phyloP scores from a whole-genome alignment of 2,888 invertebrate species.

The Lasioglossum oenotherae region DNA sequence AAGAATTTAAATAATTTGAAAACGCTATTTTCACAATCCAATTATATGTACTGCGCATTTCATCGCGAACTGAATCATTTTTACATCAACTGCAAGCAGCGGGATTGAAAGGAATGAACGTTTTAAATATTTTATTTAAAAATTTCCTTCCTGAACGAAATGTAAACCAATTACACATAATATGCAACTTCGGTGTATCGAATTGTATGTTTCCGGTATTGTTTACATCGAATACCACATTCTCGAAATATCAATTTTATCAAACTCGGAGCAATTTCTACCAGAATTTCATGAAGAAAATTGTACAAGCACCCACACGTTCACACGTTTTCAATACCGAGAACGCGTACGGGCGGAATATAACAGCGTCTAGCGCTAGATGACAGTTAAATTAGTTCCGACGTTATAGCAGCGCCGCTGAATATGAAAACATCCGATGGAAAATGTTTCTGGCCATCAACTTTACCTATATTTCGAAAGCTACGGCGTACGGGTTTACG shows the following conservation, averaged over 20 bases:
- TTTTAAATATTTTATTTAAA: background rate
- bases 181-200: background rate
- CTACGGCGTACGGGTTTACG: background rate
- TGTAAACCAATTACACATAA: background rate
- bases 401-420: background rate
- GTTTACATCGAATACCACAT: background rate
- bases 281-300: background rate
- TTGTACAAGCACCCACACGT: background rate
- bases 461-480: background rate
- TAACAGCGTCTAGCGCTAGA: background rate
- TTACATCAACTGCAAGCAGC: too few relatives aligned
- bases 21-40: too few relatives aligned
- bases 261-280: background rate
- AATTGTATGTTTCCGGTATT: background rate
- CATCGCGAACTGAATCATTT: too few relatives aligned
- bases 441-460: background rate
- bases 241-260: background rate
- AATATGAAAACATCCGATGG: background rate
- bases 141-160: background rate
- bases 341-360: background rate
- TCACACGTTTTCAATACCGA: background rate
- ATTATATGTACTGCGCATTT: too few relatives aligned
- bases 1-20: too few relatives aligned
- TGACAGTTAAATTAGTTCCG: slow-evolving; percentile 3
- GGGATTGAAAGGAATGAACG: background rate